Conservation (phyloP, 2,113 vertebrate genomes). For the Oenanthe oenanthe region DNA sequence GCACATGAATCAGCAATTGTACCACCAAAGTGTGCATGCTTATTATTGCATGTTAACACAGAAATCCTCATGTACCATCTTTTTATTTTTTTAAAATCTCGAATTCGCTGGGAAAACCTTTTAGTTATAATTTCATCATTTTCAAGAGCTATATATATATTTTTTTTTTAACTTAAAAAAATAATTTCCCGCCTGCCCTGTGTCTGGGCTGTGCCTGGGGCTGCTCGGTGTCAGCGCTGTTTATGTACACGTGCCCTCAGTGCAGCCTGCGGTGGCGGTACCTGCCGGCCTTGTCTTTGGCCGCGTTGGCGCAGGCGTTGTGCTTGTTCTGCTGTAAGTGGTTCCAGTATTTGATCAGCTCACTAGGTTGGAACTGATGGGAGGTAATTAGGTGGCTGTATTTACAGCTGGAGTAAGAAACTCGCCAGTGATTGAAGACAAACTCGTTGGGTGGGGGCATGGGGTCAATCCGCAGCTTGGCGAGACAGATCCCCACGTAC, state of each 20-base stretch:
- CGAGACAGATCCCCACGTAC: constrained; percentile 92
- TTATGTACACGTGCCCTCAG: constrained; percentile 54
- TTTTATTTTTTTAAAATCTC: background rate
- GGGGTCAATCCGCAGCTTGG: constrained; percentile 89
- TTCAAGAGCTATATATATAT: constrained; percentile 24
- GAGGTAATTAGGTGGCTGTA: constrained; percentile 98
- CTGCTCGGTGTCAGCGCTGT: constrained; percentile 23
- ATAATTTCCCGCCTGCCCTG: constrained; percentile 67
- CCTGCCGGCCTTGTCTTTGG: constrained; percentile 83
- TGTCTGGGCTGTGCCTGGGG: constrained; percentile 62
- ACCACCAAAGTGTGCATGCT: constrained; percentile 77
- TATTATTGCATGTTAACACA: constrained; percentile 78
- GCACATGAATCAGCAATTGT: constrained; percentile 64
- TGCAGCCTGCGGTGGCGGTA: constrained; percentile 83
- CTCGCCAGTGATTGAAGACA: constrained; percentile 97
- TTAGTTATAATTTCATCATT: constrained; percentile 24
- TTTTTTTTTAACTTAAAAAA: constrained; percentile 76
- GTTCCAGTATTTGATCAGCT: constrained; percentile 95
- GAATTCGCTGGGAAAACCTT: constrained; percentile 54
- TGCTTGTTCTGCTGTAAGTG: constrained; percentile 94
- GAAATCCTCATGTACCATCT: constrained; percentile 1
- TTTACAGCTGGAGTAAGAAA: constrained; percentile 96
- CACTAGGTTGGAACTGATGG: constrained; percentile 92
- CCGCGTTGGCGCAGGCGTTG: constrained; percentile 85
- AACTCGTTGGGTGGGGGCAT: constrained; percentile 89